A percentile compares a stretch with the other conserved stretches of the same genome.
phyloP scores from a whole-genome alignment of 2,113 vertebrate genomes.

The Zosterops pallidus region DNA sequence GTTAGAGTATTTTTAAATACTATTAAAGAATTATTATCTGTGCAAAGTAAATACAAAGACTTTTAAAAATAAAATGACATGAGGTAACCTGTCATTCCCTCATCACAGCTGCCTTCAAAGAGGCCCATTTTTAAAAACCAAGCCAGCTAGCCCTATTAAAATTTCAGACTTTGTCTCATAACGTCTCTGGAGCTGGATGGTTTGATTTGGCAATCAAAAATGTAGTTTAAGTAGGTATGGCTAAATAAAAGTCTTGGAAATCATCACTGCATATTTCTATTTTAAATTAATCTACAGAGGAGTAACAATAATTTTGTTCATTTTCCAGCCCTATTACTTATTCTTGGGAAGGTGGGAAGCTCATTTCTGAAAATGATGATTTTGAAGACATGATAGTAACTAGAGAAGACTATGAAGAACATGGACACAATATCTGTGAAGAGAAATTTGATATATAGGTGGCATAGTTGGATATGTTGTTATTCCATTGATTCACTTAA shows the following conservation, averaged over 20 bases:
- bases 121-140: background rate
- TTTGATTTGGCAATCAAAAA: background rate
- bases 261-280: background rate
- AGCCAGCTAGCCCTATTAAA: background rate
- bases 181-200: background rate
- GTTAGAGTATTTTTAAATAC: background rate
- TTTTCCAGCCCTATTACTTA: slow-evolving; percentile 88
- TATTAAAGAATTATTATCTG: background rate
- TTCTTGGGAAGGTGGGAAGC: slow-evolving; percentile 94
- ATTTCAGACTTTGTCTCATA: background rate
- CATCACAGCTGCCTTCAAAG: background rate
- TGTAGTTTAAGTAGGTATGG: background rate
- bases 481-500: background rate
- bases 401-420: slow-evolving; percentile 96
- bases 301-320: background rate
- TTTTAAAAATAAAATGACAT: too few species aligned
- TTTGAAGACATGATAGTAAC: slow-evolving; percentile 97
- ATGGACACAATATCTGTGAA: slow-evolving; percentile 93
- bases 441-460: slow-evolving; percentile 95
- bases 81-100: background rate
- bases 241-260: background rate
- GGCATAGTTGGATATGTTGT: background rate
- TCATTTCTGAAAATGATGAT: slow-evolving; percentile 92
- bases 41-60: background rate
- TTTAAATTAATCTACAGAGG: background rate